Base-by-base conservation (phyloP, 2,888 invertebrate species). In the Sinhomidia bicolor region DNA sequence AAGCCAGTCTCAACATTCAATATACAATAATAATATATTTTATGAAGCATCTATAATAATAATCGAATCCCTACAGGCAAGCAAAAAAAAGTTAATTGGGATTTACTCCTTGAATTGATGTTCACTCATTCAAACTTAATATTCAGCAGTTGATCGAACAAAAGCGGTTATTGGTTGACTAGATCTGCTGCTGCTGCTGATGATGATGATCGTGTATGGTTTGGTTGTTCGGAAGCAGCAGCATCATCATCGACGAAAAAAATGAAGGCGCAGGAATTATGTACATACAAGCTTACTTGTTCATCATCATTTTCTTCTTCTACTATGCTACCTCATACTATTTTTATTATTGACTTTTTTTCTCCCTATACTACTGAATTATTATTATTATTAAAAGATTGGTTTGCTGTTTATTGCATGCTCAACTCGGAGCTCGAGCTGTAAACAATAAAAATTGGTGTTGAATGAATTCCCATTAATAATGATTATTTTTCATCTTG, bases 31-130 rank as follows among this genome's bases (percentile, higher is more conserved):
- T 54, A 57, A 41, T 41, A 68, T 26, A 54, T 41, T 68, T 47
- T 68, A 79, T 36, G 65, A 68, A 71, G 74, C 54, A 76, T 82
- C 62, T 76, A n/a, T n/a, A n/a, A n/a, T n/a, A 82, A 82, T 82
- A 81, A 87, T 82, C 82, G 71, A 88, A 82, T 82, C 82, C 82
- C 47, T 76, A 79, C 76, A 84, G 84, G 84, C 88, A 32, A 41
- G 62, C 71, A 89, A 91, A 88, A 89, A 87, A 89, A 90, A 91
- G 91, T 90, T 91, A 91, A 91, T 91, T 91, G 90, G 90, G 88
- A 91, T 90, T 90, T 88, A 88, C 88, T 88, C 85, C 91, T 89
- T 88, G 91, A 89, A 90, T 90, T 89, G 87, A 78, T 78, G 78
- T 81, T 89, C 79, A 78, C 87, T 90, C 88, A 89, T 86, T 89